Base-by-base conservation (phyloP, 2,113 vertebrate species). In the Nycticebus coucang region DNA sequence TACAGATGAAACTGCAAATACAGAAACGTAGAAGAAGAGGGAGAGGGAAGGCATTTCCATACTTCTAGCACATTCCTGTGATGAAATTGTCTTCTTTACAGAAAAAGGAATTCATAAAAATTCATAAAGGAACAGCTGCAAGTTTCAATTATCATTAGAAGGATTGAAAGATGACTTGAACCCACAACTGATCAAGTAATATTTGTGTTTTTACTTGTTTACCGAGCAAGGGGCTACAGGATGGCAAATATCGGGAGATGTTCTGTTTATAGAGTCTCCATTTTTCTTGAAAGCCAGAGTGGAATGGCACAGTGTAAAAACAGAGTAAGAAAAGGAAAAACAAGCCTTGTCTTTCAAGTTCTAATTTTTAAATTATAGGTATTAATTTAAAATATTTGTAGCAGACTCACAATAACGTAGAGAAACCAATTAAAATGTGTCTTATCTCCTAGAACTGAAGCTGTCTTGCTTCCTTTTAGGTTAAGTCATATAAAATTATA, bases 121-220 rank as follows among this genome's bases (percentile, higher is more conserved):
- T 88, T 64, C 89, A 89, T n/a, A 83, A 91, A 95, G 41, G 79
- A 91, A 91, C 22, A 93, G 82, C 78, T 89, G 17, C 24, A 89
- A 71, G 33, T 87, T 94, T 87, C 96, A 94, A 80, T 89, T 69
- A 89, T 85, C 71, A 21, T 93, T 79, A 90, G 50, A 66, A 88
- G 55, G 55, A 87, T 87, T 30, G 50, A 94, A 89, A 93, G 69
- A 93, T 89, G 79, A 37, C 30, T 93, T 95, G 79, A 89, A 75
- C 41, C 9, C 78, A 64, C 15, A 79, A 82, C 35, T 17, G 15
- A 94, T 79, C 45, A 72, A 45, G 18, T 68, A 74, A 50, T 96
- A 62, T 95, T 84, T 89, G 33, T 93, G 50, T 59, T 96, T 93
- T 94, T 50, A 55, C 50, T 90, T 82, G 78, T 62, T 96, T 91